phyloP scores from a whole-genome alignment of 2,888 invertebrate species.

The Eupelmus urozonus region DNA sequence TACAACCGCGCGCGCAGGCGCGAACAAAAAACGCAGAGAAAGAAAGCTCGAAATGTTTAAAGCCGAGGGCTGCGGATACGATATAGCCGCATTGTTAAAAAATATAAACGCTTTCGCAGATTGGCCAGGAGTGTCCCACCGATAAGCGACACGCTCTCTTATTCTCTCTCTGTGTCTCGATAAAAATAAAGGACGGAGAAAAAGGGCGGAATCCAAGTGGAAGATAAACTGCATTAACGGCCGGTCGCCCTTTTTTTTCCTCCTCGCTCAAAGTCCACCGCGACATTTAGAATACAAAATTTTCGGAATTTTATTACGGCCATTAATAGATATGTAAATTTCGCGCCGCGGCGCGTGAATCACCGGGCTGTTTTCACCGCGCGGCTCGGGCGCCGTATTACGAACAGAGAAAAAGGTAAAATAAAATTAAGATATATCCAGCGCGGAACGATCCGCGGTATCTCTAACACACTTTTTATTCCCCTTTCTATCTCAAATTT shows the following conservation, averaged over 20 bases:
- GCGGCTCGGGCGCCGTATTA: background rate
- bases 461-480: slow-evolving; percentile 44
- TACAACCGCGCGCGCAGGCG: background rate
- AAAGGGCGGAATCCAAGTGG: background rate
- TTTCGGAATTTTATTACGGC: slow-evolving; percentile 46
- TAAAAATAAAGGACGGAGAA: background rate
- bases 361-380: slow-evolving; percentile 37
- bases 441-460: slow-evolving; percentile 1
- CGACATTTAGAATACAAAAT: slow-evolving; percentile 51
- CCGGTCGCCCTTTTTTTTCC: background rate
- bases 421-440: slow-evolving; percentile 50
- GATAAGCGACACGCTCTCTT: slow-evolving; percentile 33
- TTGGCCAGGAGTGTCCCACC: slow-evolving; percentile 58
- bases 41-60: slow-evolving; percentile 11
- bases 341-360: slow-evolving; percentile 17
- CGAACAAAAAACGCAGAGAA: background rate
- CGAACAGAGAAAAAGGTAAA: slow-evolving; percentile 20
- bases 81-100: slow-evolving; percentile 59
- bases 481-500: slow-evolving; percentile 37
- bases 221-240: slow-evolving; percentile 29
- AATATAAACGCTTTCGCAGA: slow-evolving; percentile 62
- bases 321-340: slow-evolving; percentile 52
- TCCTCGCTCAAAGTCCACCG: background rate
- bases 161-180: background rate
- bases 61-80: slow-evolving; percentile 49